Base-by-base conservation (phyloP, 2,113 vertebrate species). In the Eidolon helvum region DNA sequence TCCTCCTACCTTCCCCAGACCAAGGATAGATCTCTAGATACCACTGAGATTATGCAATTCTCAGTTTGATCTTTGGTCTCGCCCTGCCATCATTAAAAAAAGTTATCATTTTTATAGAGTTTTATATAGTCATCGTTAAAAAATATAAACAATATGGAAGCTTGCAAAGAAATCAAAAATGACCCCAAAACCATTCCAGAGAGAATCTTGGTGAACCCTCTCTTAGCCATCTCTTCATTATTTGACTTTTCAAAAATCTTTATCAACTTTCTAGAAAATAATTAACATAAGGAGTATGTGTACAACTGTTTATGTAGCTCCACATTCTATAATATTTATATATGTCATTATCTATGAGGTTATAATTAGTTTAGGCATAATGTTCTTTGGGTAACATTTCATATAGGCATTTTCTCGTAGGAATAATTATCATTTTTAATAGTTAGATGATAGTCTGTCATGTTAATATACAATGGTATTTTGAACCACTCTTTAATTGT, bases 221-320 rank as follows among this genome's bases (percentile, higher is more conserved):
- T 40, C 21, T 87, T 43, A 12, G 30, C 61, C 26, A 65, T 63
- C 43, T 88, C 26, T 68, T 92, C 8, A 40, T 77, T 26, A 43
- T 40, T 45, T 74, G 48, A 74, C 48, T 91, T 95, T 83, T 63
- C n/a, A 82, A 85, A 94, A 88, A 48, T 77, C 43, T 79, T 97
- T 35, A 43, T 28, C 33, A 53, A 43, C 40, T 48, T 83, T 90
- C 15, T 78, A 83, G 84, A 87, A 77, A 90, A 72, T 61, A 85
- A 45, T 71, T 88, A 74, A 26, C 69, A 1, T 33, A 38, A 59
- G 16, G 45, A 87, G 10, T 28, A 72, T 61, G 28, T n/a, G 24
- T 91, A 35, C 16, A 57, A 68, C n/a, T 50, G 10, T 90, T 71
- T 79, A 22, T 74, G 35, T 75, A 61, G 88, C 11, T 94, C 57